Evolutionary conservation across 53 echinoderm and acorn worm species (phyloP), one percentile per base, ranked within the genome.

Genomic region (Henricia sp.): DNA sequence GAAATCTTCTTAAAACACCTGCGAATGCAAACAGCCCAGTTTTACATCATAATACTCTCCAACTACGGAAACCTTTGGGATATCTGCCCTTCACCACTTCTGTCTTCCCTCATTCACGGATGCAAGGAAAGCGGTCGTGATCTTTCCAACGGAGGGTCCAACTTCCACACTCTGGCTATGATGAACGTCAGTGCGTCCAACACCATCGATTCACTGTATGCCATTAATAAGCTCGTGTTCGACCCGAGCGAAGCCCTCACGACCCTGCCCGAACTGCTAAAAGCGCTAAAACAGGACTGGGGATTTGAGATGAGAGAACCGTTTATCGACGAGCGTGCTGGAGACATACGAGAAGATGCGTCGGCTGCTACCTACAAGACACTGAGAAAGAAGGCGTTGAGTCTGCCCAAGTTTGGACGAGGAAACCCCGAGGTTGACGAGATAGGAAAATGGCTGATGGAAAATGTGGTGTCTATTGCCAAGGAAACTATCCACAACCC

Each of bases 111-210:
- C 38, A 68, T 68, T 23, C 38, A 68, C 68, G 68, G 42, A 36
- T 68, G 68, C 68, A 68, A 39, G 23, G 68, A 68, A 68, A 68
- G 68, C 38, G 68, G 68, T 68, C 68, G 68, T 39, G 68, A 68
- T 41, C 38, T 68, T 41, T 68, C 38, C 42, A 41, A 68, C 19
- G 68, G 68, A 36, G 68, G 68, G 8, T 39, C 68, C 38, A 68
- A 68, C 38, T 68, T 19, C 68, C 38, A 68, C 24, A 14, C 42
- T 20, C 38, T 68, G 38, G 68, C 38, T 21, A 37, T 41, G 38
- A 39, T 37, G 38, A 37, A 39, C 68, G 38, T 68, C 42, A 41
- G 38, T 41, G 42, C 42, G 42, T n/a, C 68, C 23, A 68, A 41
- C 68, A 41, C 42, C 9, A 68, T 68, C 23, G 42, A 68, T 41